Percentiles rank a stretch among this genome's conserved stretches.
Evolutionary conservation across 2,113 vertebrate species (phyloP).

Genomic region (Regulus satrapa): DNA sequence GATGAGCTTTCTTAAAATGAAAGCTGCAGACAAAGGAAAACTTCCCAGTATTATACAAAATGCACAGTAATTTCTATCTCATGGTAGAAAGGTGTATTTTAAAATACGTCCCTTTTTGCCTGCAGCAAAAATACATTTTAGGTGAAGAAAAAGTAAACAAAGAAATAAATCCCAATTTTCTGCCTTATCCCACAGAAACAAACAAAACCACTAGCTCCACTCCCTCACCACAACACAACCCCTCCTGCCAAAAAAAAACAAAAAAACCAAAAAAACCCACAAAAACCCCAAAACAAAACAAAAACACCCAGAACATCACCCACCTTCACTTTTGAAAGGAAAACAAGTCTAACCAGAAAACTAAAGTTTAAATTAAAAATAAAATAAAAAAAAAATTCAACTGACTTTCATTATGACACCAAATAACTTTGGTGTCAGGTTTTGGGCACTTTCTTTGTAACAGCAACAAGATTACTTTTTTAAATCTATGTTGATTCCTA

Average conservation of each 20-base stretch:
- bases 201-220: background rate
- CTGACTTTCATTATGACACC: background rate
- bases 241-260: no score
- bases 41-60: background rate
- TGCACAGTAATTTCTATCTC: background rate
- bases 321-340: background rate
- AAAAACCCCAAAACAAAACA: background rate
- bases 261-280: no score
- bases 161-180: background rate
- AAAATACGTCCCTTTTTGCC: background rate
- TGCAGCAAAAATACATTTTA: background rate
- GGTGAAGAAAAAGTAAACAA: background rate
- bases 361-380: background rate
- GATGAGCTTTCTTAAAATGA: background rate
- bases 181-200: background rate
- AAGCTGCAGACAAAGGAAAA: background rate
- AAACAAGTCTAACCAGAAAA: background rate
- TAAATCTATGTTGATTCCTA: background rate
- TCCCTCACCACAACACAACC: fast-evolving
- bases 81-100: background rate
- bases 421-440: no score
- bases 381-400: background rate
- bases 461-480: background rate
- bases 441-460: background rate
- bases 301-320: background rate